Evolutionary conservation across 37 sponge, comb jelly and placozoan species (phyloP), one percentile per base, ranked within the genome.

Genomic region (Bolinopsis microptera): DNA sequence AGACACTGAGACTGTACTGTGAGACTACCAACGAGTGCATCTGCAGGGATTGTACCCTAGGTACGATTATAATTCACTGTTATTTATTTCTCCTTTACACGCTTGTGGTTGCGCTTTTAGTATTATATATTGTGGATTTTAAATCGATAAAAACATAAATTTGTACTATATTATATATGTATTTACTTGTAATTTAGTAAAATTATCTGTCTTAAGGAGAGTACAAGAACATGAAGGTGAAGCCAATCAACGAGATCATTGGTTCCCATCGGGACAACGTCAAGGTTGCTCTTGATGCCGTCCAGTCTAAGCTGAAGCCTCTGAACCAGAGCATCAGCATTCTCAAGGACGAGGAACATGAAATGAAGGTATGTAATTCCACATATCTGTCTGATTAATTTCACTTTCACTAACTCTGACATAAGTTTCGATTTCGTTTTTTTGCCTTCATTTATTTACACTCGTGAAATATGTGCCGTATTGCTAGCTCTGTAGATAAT

Each of bases 141-240:
- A n/a, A n/a, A n/a, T n/a, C n/a, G n/a, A n/a, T n/a, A n/a, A n/a
- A n/a, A n/a, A n/a, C n/a, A n/a, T n/a, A n/a, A n/a, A n/a, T n/a
- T n/a, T n/a, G n/a, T n/a, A n/a, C n/a, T n/a, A n/a, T n/a, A n/a
- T n/a, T n/a, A n/a, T n/a, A n/a, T n/a, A n/a, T n/a, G n/a, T n/a
- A n/a, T n/a, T n/a, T n/a, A n/a, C n/a, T n/a, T n/a, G n/a, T n/a
- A n/a, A n/a, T n/a, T n/a, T n/a, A n/a, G n/a, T n/a, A n/a, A n/a
- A n/a, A n/a, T n/a, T n/a, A n/a, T n/a, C n/a, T n/a, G n/a, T n/a
- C 61, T 13, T 23, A 40, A 86, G 90, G 61, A 41, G 90, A 86
- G 90, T 86, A 86, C 26, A 86, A 86, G 90, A 86, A 86, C 90
- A 86, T 86, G 90, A 86, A 86, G 61, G 90, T 86, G 90, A 86